phyloP scores from a whole-genome alignment of 2,888 invertebrate species.

The Tenthredo mesomela region DNA sequence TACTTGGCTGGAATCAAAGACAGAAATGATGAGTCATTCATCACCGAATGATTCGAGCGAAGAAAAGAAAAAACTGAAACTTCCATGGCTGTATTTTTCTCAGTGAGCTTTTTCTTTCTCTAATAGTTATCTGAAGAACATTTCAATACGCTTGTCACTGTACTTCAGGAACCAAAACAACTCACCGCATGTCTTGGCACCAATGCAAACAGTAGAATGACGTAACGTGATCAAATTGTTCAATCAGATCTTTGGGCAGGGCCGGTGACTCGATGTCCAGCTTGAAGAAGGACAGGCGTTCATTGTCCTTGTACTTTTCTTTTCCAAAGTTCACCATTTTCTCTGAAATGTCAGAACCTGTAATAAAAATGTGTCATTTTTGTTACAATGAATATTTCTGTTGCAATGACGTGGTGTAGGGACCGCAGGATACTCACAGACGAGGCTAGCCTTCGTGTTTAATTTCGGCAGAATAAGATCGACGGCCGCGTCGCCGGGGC shows the following conservation, averaged over 20 bases:
- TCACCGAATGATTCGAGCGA: background rate
- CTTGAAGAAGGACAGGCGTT: slow-evolving; percentile 77
- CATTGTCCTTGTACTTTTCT: slow-evolving; percentile 79
- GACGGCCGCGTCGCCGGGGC: slow-evolving; percentile 85
- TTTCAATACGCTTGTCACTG: background rate
- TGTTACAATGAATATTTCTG: background rate
- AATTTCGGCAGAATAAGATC: slow-evolving; percentile 83
- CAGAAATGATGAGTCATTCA: background rate
- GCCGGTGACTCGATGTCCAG: slow-evolving; percentile 81
- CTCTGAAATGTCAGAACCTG: slow-evolving; percentile 86
- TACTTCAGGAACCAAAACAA: background rate
- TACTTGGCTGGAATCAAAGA: background rate
- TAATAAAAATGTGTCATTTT: slow-evolving; percentile 43
- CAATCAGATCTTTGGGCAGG: slow-evolving; percentile 78
- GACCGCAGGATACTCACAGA: slow-evolving; percentile 66
- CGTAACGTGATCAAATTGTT: slow-evolving; percentile 84
- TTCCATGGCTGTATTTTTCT: background rate
- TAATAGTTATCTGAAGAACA: background rate
- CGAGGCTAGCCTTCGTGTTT: slow-evolving; percentile 79
- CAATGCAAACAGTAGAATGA: slow-evolving; percentile 91
- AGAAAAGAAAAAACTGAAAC: background rate
- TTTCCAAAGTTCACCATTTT: slow-evolving; percentile 86
- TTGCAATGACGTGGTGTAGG: background rate
- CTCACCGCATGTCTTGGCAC: slow-evolving; percentile 86
- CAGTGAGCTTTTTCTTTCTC: background rate